Percentiles rank a stretch among this genome's conserved stretches.
These are phyloP conservation scores for Aporrectodea caliginosa DNA, from an alignment of 1,140 invertebrate species.

Conservation along the genomic window DNA sequence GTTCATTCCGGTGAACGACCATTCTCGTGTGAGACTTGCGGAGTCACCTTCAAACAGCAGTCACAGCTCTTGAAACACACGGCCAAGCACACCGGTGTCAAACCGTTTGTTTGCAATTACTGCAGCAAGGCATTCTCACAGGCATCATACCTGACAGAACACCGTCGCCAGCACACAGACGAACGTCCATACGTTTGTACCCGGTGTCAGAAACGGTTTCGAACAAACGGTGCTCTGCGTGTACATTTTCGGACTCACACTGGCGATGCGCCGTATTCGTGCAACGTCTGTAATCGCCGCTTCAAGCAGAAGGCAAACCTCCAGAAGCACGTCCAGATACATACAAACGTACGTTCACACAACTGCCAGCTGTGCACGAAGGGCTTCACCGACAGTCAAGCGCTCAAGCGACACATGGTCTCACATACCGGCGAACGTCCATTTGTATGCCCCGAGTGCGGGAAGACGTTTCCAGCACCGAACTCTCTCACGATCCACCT, in stretches of 20 bases:
- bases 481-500: slow-evolving; percentile 15
- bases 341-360: slow-evolving; percentile 58
- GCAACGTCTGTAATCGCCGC: slow-evolving; percentile 82
- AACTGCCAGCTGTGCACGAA: slow-evolving; percentile 96
- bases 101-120: slow-evolving; percentile 39
- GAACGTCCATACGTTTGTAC: slow-evolving; percentile 70
- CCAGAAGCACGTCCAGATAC: slow-evolving; percentile 67
- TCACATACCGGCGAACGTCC: slow-evolving; percentile 75
- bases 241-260: slow-evolving; percentile 88
- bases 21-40: neutral
- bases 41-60: neutral
- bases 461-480: slow-evolving; percentile 79
- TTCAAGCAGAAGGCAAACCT: slow-evolving; percentile 92
- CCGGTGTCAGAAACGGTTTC: slow-evolving; percentile 76
- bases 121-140: slow-evolving; percentile 29
- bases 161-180: slow-evolving; percentile 14
- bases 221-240: slow-evolving; percentile 71
- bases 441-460: slow-evolving; percentile 91
- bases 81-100: slow-evolving; percentile 41
- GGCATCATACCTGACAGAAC: slow-evolving; percentile 8
- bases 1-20: neutral
- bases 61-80: slow-evolving; percentile 31
- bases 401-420: slow-evolving; percentile 49
- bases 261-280: slow-evolving; percentile 85
- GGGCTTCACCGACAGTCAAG: slow-evolving; percentile 75